phyloP scores from a whole-genome alignment of 53 echinoderm and acorn worm species.

The Hippasteria phrygiana region DNA sequence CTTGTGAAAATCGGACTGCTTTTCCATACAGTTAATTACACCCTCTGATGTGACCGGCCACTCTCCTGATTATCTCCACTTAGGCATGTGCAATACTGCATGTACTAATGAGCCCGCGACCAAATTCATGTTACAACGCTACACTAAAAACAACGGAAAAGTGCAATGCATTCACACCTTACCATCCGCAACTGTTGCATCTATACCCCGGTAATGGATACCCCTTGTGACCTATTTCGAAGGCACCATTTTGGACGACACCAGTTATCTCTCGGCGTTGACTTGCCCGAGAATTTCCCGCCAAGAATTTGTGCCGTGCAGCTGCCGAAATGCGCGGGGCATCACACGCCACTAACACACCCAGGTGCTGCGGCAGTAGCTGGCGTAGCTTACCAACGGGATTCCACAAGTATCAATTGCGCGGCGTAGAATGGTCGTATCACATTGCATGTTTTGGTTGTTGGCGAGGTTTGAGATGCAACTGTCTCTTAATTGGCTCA shows the following conservation, averaged over 20 bases:
- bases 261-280: constrained; percentile 15
- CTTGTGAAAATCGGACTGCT: too few relatives aligned
- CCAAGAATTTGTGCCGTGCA: constrained; percentile 5
- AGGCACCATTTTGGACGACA: neutral
- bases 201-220: neutral
- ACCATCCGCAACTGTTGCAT: constrained; percentile 13
- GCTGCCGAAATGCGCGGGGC: neutral
- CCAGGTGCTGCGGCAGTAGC: constrained; percentile 1
- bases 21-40: too few relatives aligned
- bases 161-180: neutral
- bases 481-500: constrained; percentile 24
- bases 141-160: neutral
- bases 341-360: neutral
- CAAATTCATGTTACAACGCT: too few relatives aligned
- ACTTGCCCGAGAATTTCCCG: constrained; percentile 19
- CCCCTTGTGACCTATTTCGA: neutral
- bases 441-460: neutral
- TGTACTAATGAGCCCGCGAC: too few relatives aligned
- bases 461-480: neutral
- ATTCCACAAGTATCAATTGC: neutral
- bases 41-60: too few relatives aligned
- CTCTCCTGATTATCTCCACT: too few relatives aligned
- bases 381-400: neutral
- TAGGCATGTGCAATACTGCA: too few relatives aligned
- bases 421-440: neutral